Evolutionary conservation across 1,140 invertebrate species (phyloP), one percentile per base, ranked within the genome.

Genomic region (Drosophila elegans): DNA sequence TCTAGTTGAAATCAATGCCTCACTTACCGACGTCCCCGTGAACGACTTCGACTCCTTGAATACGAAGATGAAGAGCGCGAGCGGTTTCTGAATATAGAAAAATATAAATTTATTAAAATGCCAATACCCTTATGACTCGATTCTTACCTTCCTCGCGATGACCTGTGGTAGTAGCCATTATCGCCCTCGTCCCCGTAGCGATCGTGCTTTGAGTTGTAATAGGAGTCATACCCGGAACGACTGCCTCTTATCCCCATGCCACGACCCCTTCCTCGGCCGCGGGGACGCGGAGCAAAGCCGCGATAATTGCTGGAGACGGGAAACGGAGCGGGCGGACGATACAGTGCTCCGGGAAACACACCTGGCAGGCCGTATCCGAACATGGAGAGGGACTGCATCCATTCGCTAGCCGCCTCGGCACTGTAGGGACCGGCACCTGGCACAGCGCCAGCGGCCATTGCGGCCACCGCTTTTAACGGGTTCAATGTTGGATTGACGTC

Each of bases 1-100:
- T 12, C 6, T 13, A 57, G 42, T 62, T 32, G 16, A 0, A 38
- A 59, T 11, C 11, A 3, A 16, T 10, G 41, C 9, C 13, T 25
- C 54, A 80, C 80, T 81, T 71, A 90, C 62, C 83, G 74, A 6
- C 74, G 89, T 34, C 92, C 93, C 6, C 93, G 80, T 5, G 92
- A 93, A 12, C 91, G 92, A 21, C 93, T 93, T 2, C 93, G 93
- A 72, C 93, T 93, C 6, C 90, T 76, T 0, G 90, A 91, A 53
- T 91, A 81, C 0, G 79, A 78, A 1, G 89, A 89, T 16, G 61
- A 73, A 3, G 90, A 91, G 76, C 34, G 92, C 74, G 80, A 68
- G 82, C 93, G 41, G 93, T 80, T 66, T 92, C 94, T 55, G 91
- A 83, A 75, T n/a, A 11, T 16, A 3, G 46, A 16, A 29, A 25